phyloP scores from a whole-genome alignment of 2,888 invertebrate genomes.

The Noctua janthina region DNA sequence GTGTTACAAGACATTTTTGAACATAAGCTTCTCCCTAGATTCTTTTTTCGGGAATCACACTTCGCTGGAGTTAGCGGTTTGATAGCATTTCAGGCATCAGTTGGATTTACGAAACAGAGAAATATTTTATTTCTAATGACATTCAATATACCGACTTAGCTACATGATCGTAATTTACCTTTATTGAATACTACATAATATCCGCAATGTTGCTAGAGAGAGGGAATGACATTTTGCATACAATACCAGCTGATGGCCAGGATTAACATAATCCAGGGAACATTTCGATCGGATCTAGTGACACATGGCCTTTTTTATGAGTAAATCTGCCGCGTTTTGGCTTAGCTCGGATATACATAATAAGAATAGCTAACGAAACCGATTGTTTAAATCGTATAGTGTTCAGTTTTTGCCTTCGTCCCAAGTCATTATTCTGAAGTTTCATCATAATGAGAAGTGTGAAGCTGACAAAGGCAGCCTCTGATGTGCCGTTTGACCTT shows the following conservation, averaged over 20 bases:
- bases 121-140: background rate
- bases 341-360: slow-evolving; percentile 34
- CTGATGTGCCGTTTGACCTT: slow-evolving; percentile 32
- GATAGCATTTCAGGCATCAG: background rate
- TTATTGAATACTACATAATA: slow-evolving; percentile 20
- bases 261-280: slow-evolving; percentile 63
- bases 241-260: slow-evolving; percentile 56
- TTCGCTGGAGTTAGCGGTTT: background rate
- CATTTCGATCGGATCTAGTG: slow-evolving; percentile 57
- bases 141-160: background rate
- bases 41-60: background rate
- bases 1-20: background rate
- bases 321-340: slow-evolving; percentile 37
- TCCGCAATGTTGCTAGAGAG: slow-evolving; percentile 17
- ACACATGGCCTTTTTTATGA: slow-evolving; percentile 59
- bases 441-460: slow-evolving; percentile 41
- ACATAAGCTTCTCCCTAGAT: background rate
- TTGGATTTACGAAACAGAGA: background rate
- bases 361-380: slow-evolving; percentile 19
- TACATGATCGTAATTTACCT: background rate
- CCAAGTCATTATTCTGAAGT: slow-evolving; percentile 37
- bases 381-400: background rate
- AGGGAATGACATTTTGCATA: slow-evolving; percentile 51
- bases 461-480: slow-evolving; percentile 37
- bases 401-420: slow-evolving; percentile 4